Base-by-base conservation (phyloP, 1,140 invertebrate species). In the Lasaia peninsularis region DNA sequence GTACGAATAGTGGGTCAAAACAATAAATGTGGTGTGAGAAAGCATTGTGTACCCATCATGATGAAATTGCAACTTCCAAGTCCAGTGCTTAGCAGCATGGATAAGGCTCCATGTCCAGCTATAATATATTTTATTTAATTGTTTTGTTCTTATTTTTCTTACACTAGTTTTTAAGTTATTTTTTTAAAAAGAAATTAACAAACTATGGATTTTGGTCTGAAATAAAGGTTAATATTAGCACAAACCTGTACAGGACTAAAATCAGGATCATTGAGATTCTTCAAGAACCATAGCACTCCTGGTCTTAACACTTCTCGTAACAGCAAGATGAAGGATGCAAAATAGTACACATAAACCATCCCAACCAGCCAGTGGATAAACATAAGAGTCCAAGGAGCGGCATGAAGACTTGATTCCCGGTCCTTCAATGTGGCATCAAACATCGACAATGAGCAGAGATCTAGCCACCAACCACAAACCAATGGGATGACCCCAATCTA, bases 301-400 rank as follows among this genome's bases (percentile, higher is more conserved):
- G 98, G 98, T 52, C 98, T 90, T 6, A 99, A 79, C 2, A 99
- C 96, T 90, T 99, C 98, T 48, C 98, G 90, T 2, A 99, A 84
- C 0, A 99, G 88, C 0, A 99, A 91, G 33, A 99, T 97, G 78
- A 99, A 99, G 0, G 98, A 99, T 7, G 98, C 98, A 80, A 99
- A 99, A 88, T 99, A 99, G 86, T 99, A 99, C 11, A 99, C 97
- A 85, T 99, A 99, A 1, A 99, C 94, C 97, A 99, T 99, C 53
- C 98, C 98, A n/a, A 98, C 95, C 8, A 99, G 92, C 98, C 98
- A 99, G 86, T 99, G 98, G 52, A 99, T 95, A 76, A 99, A 99
- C 92, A 99, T 97, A 0, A 96, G 98, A 0, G 98, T 99, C 37
- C 97, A 97, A 0, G 98, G 98, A 0, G 97, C 95, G 0, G 94